Conservation (phyloP, 2,113 vertebrate genomes). For the Dipodomys stephensi region DNA sequence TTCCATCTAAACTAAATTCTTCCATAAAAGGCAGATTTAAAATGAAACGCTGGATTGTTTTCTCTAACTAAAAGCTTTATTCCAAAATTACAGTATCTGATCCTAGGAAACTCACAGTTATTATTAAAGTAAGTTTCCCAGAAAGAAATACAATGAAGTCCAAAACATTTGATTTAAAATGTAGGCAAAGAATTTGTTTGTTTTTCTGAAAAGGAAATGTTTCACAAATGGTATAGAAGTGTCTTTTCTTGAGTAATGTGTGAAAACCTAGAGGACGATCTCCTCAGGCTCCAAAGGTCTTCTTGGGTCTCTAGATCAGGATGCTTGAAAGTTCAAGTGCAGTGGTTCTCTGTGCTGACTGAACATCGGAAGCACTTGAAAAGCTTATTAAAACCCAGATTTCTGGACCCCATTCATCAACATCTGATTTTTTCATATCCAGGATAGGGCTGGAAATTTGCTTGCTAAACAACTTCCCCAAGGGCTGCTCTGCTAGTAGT, state of each 20-base stretch:
- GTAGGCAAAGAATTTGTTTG: slow-evolving; percentile 6
- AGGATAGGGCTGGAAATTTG: not conserved
- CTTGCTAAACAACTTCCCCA: slow-evolving; percentile 17
- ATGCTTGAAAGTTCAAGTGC: not conserved
- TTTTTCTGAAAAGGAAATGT: slow-evolving; percentile 19
- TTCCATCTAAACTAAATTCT: slow-evolving; percentile 46
- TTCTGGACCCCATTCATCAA: not conserved
- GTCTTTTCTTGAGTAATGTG: not conserved
- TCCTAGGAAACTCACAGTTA: slow-evolving; percentile 27
- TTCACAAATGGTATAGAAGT: slow-evolving; percentile 15
- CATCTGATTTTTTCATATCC: slow-evolving; percentile 1
- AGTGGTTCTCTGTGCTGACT: not conserved
- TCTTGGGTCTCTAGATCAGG: not conserved
- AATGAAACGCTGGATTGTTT: slow-evolving; percentile 42
- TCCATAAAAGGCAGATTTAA: slow-evolving; percentile 49
- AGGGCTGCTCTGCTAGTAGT: not conserved
- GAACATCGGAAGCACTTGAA: not conserved
- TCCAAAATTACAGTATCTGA: slow-evolving; percentile 47
- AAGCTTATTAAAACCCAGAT: slow-evolving; percentile 3
- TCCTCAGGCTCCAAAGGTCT: not conserved
- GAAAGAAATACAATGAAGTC: slow-evolving; percentile 51
- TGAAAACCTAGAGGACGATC: not conserved
- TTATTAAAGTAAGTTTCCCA: slow-evolving; percentile 42
- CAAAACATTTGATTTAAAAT: slow-evolving; percentile 48
- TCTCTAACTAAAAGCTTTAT: slow-evolving; percentile 29